phyloP scores from a whole-genome alignment of 2,888 invertebrate genomes.

The Scelioninae gen. 2 region DNA sequence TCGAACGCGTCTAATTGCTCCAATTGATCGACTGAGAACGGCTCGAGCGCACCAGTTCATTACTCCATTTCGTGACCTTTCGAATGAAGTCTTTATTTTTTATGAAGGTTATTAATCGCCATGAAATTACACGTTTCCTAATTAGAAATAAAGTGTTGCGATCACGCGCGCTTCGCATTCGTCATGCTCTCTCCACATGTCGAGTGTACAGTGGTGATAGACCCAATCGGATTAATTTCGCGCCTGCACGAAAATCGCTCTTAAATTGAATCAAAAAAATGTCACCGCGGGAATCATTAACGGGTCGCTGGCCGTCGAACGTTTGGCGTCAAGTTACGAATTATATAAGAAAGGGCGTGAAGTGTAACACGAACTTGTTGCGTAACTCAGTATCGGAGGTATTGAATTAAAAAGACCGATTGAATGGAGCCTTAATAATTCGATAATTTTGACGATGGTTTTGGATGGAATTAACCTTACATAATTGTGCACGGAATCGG shows the following conservation, averaged over 20 bases:
- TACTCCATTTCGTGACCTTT: slow-evolving; percentile 44
- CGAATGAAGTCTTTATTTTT: slow-evolving; percentile 52
- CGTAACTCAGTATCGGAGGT: too few species aligned
- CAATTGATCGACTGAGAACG: slow-evolving; percentile 26
- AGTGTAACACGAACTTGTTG: too few species aligned
- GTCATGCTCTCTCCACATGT: slow-evolving; percentile 72
- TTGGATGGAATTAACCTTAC: too few species aligned
- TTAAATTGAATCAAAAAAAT: slow-evolving; percentile 11
- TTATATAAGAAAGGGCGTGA: too few species aligned
- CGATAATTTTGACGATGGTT: too few species aligned
- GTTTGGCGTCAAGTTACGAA: not conserved
- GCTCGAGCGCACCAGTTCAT: slow-evolving; percentile 43
- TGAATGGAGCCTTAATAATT: too few species aligned
- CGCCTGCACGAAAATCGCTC: slow-evolving; percentile 13
- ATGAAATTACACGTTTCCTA: slow-evolving; percentile 54
- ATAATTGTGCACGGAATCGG: too few species aligned
- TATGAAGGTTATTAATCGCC: slow-evolving; percentile 46
- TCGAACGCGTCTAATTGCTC: slow-evolving; percentile 21
- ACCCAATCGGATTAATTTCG: slow-evolving; percentile 38
- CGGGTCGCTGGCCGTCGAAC: slow-evolving; percentile 1
- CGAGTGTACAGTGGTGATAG: slow-evolving; percentile 46
- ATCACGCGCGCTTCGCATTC: slow-evolving; percentile 59
- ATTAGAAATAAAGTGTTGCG: slow-evolving; percentile 55
- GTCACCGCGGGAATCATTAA: slow-evolving; percentile 1
- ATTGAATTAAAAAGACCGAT: too few species aligned